Conservation (phyloP, 2,888 invertebrate species). For the Apamea sordens region DNA sequence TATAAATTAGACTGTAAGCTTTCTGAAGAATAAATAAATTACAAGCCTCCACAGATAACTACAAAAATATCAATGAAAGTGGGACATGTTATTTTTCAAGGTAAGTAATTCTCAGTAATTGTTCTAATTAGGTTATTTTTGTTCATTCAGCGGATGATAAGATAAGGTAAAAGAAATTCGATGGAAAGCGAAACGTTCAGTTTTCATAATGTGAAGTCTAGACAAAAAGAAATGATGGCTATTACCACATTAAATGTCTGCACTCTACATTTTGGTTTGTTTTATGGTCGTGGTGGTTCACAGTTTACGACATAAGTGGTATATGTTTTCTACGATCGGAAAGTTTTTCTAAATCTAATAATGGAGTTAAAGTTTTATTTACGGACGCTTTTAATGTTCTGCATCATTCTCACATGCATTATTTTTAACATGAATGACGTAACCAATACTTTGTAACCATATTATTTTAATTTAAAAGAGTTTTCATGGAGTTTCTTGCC, state of each 20-base stretch:
- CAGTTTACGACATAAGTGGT: constrained; percentile 46
- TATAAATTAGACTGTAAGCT: too few species aligned
- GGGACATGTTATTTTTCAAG: not conserved
- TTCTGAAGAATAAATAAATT: too few species aligned
- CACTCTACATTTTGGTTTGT: constrained; percentile 20
- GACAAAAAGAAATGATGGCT: not conserved
- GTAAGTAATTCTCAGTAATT: not conserved
- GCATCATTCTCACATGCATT: too few species aligned
- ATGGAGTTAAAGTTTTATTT: not conserved
- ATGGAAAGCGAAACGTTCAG: not conserved
- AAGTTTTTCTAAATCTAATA: constrained; percentile 20
- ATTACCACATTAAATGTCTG: constrained; percentile 6
- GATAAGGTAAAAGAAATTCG: too few species aligned
- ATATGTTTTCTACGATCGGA: constrained; percentile 23
- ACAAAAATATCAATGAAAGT: not conserved
- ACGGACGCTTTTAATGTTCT: too few species aligned
- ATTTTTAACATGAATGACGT: too few species aligned
- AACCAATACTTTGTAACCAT: too few species aligned
- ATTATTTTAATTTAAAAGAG: too few species aligned
- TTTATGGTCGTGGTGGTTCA: constrained; percentile 21
- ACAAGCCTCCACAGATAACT: not conserved
- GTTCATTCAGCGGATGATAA: not conserved
- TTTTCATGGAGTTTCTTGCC: too few species aligned
- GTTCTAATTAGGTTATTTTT: not conserved
- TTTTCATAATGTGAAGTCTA: not conserved